Evolutionary conservation across 2,888 invertebrate genomes (phyloP).

Genomic region (Philaethria dido): DNA sequence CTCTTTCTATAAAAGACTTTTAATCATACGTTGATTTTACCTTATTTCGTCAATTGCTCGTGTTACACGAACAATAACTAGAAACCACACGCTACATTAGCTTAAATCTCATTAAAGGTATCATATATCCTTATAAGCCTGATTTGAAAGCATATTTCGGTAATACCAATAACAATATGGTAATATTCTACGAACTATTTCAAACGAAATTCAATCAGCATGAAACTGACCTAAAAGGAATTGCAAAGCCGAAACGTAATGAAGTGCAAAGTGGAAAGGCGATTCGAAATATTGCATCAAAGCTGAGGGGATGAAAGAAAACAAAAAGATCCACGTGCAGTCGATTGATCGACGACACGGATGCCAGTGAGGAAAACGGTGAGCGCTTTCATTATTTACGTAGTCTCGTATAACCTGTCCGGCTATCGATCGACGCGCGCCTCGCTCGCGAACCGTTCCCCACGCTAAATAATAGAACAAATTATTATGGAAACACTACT

Average conservation of each 20-base stretch:
- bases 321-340: slow-evolving; percentile 29
- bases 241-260: slow-evolving; percentile 19
- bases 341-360: slow-evolving; percentile 39
- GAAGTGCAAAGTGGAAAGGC: slow-evolving; percentile 23
- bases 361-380: slow-evolving; percentile 36
- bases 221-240: slow-evolving; percentile 14
- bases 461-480: slow-evolving; percentile 45
- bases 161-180: neutral
- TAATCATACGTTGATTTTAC: neutral
- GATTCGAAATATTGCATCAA: slow-evolving; percentile 28
- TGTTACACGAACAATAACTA: slow-evolving; percentile 3
- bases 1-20: slow-evolving; percentile 1
- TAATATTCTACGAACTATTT: neutral
- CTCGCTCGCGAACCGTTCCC: slow-evolving; percentile 41
- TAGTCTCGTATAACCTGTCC: slow-evolving; percentile 46
- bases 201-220: slow-evolving; percentile 11
- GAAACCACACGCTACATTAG: slow-evolving; percentile 20
- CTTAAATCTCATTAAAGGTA: slow-evolving; percentile 17
- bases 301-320: slow-evolving; percentile 23
- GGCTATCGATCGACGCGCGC: slow-evolving; percentile 47
- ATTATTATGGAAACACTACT: slow-evolving; percentile 28
- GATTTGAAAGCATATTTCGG: neutral
- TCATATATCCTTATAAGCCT: slow-evolving; percentile 1
- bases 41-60: neutral
- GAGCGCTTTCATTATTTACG: slow-evolving; percentile 75